Base-by-base conservation (phyloP, 2,797 vertebrate genomes). In the Liparis tanakae region DNA sequence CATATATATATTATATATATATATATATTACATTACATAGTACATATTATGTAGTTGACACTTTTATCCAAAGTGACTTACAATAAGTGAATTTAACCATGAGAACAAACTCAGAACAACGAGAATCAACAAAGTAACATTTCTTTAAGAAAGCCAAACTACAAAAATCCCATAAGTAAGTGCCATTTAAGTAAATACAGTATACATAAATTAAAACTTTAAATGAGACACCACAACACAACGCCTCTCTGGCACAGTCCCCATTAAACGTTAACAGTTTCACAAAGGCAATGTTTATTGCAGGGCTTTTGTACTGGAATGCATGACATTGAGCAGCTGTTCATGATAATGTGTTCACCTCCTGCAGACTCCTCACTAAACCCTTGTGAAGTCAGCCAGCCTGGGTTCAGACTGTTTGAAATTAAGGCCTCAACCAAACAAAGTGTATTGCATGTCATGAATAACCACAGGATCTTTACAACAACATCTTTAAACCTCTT, bases 311-410 rank as follows among this genome's bases (percentile, higher is more conserved):
- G 20, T 71, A 5, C 7, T 34, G 33, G 39, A 41, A 10, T 46
- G 46, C 48, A 71, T 55, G 44, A 64, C 60, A 70, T 4, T 33
- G 53, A 63, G 30, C 60, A 41, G 66, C 58, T 76, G 58, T 51
- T 70, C 9, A 0, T 43, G 33, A 60, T 41, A 50, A 48, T 63
- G 36, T n/a, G 17, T 46, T 72, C 17, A 55, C 18, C 36, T 36
- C 57, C 48, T 61, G 59, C n/a, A 55, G 20, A 37, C 43, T 69
- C 10, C 34, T 67, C 14, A 18, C 25, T 48, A 10, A 56, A 30
- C 0, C 22, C 5, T 14, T 67, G 4, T n/a, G 33, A 17, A 53
- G 22, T 20, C 51, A 39, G 30, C 0, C 15, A 57, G 46, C 10
- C 14, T 56, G 14, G 3, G 30, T 66, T 76, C 10, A 67, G 43